Conservation (phyloP, 2,797 vertebrate genomes). For the Siniperca obscura region DNA sequence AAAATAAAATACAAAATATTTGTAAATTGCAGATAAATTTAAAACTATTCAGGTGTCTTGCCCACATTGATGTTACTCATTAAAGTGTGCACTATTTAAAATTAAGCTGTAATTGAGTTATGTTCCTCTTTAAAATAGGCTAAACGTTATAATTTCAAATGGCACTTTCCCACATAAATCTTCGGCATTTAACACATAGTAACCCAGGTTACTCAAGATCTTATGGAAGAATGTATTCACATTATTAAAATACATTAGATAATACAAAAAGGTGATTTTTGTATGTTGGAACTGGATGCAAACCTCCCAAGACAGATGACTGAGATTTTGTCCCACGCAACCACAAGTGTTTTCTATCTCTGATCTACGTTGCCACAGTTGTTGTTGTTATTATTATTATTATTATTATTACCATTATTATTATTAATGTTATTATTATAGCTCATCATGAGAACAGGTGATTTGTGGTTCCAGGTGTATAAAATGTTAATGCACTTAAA, state of each 20-base stretch:
- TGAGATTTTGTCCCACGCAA: neutral
- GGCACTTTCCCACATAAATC: neutral
- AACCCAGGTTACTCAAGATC: neutral
- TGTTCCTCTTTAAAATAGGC: neutral
- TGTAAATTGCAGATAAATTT: neutral
- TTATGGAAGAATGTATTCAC: neutral
- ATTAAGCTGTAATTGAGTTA: neutral
- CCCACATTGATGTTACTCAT: neutral
- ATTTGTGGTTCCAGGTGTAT: neutral
- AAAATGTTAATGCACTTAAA: neutral
- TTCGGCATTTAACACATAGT: neutral
- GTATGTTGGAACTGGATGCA: neutral
- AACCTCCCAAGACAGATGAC: neutral
- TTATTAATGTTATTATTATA: neutral
- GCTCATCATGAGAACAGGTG: neutral
- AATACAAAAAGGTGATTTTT: neutral
- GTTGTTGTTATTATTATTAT: neutral
- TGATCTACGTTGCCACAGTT: neutral
- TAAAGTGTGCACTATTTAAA: neutral
- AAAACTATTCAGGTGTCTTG: neutral
- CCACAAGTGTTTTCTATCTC: neutral
- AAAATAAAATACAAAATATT: neutral
- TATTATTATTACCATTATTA: no score
- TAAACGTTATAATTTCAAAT: neutral
- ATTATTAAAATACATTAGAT: neutral